A percentile compares a stretch with the other conserved stretches of the same genome.
Evolutionary conservation across 2,888 invertebrate genomes (phyloP).

Genomic region (Eucera pruinosa): DNA sequence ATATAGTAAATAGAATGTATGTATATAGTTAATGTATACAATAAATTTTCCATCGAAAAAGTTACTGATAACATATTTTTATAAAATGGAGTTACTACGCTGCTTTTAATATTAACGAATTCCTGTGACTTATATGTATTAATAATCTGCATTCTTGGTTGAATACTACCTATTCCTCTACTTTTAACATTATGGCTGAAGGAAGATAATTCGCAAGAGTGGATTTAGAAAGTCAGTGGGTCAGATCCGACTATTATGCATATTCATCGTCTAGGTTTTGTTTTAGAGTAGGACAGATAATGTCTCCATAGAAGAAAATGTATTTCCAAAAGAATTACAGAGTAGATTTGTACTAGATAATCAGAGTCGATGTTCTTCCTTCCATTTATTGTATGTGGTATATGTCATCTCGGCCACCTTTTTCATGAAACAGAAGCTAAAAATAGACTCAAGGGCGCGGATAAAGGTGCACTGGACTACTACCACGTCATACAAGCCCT

Average conservation of each 20-base stretch:
- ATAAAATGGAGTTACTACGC: constrained; percentile 1
- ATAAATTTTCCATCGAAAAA: too few relatives aligned
- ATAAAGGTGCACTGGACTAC: constrained; percentile 73
- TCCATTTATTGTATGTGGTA: constrained; percentile 31
- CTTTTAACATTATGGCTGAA: constrained; percentile 14
- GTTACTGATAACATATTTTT: neutral
- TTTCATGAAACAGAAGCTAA: constrained; percentile 65
- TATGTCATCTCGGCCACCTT: constrained; percentile 47
- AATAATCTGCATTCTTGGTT: neutral
- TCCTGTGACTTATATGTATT: neutral
- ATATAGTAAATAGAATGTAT: too few relatives aligned
- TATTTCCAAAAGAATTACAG: constrained; percentile 12
- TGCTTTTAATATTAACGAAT: neutral
- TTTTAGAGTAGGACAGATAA: constrained; percentile 1
- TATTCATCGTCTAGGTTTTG: constrained; percentile 15
- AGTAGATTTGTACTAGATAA: neutral
- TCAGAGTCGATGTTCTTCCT: constrained; percentile 18
- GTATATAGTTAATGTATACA: too few relatives aligned
- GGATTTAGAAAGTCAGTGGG: constrained; percentile 31
- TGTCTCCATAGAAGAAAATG: neutral
- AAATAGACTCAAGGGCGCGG: constrained; percentile 81
- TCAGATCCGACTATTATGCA: constrained; percentile 26
- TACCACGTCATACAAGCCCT: constrained; percentile 72
- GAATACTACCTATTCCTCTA: neutral
- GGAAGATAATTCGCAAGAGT: neutral